Conservation (phyloP, 2,888 invertebrate genomes). For the Didymodactylos carnosus region DNA sequence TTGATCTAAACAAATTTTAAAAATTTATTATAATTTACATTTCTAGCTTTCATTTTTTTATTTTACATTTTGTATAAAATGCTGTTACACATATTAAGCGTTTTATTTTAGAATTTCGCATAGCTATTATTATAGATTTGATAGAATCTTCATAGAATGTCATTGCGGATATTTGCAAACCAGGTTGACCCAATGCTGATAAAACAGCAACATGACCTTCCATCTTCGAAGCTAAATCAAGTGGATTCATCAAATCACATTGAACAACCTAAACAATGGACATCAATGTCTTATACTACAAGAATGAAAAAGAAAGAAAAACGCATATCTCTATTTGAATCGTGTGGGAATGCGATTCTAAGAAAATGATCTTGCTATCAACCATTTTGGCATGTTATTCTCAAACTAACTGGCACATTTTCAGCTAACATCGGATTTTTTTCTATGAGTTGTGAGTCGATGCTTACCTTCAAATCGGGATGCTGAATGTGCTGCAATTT, state of each 20-base stretch:
- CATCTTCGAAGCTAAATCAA: constrained; percentile 19
- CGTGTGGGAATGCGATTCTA: no score
- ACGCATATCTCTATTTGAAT: no score
- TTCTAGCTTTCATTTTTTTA: no score
- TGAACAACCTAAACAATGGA: constrained; percentile 19
- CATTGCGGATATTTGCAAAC: constrained; percentile 19
- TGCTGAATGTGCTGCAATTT: constrained; percentile 18
- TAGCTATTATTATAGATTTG: constrained; percentile 20
- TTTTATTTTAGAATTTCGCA: constrained; percentile 21
- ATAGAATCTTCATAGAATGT: constrained; percentile 22
- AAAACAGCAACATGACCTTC: constrained; percentile 22
- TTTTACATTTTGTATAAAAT: constrained; percentile 6
- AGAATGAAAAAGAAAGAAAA: constrained; percentile 17
- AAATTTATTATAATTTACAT: not conserved
- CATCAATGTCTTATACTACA: not conserved
- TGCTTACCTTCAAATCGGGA: no score
- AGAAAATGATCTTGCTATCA: no score
- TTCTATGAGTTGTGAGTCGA: no score
- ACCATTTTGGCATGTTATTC: no score
- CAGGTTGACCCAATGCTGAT: constrained; percentile 21
- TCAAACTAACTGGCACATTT: no score
- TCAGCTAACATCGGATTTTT: no score
- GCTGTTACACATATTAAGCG: constrained; percentile 19
- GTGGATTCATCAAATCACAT: constrained; percentile 20
- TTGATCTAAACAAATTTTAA: constrained; percentile 18